phyloP scores from a whole-genome alignment of 1,140 invertebrate genomes.

The Homarus americanus region DNA sequence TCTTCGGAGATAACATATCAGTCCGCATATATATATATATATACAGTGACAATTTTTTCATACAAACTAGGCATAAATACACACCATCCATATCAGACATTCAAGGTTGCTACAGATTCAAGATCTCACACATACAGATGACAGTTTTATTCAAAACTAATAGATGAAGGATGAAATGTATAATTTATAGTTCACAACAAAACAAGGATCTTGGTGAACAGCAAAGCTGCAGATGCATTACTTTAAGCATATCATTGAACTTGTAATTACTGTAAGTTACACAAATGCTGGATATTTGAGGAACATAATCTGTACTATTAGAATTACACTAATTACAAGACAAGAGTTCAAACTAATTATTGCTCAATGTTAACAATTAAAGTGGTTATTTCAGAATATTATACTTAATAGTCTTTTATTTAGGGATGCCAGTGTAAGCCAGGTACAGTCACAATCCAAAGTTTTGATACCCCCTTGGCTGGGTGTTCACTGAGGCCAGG shows the following conservation, averaged over 20 bases:
- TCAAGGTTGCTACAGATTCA: background rate
- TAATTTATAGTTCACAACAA: background rate
- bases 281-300: background rate
- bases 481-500: too few relatives aligned
- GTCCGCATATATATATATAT: background rate
- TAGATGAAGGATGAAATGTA: background rate
- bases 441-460: too few relatives aligned
- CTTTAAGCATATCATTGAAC: background rate
- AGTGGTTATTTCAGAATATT: too few relatives aligned
- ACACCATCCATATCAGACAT: background rate
- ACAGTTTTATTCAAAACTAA: background rate
- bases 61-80: background rate
- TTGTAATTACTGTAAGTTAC: background rate
- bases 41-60: background rate
- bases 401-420: too few relatives aligned
- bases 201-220: background rate
- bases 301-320: background rate
- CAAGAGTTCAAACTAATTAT: too few relatives aligned
- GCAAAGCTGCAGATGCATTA: background rate
- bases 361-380: too few relatives aligned
- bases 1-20: background rate
- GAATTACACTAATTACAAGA: background rate
- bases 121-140: background rate
- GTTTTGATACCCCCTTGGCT: too few relatives aligned
- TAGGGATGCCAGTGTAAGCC: too few relatives aligned